Conservation (phyloP, 2,888 invertebrate genomes). For the Myopa testacea region DNA sequence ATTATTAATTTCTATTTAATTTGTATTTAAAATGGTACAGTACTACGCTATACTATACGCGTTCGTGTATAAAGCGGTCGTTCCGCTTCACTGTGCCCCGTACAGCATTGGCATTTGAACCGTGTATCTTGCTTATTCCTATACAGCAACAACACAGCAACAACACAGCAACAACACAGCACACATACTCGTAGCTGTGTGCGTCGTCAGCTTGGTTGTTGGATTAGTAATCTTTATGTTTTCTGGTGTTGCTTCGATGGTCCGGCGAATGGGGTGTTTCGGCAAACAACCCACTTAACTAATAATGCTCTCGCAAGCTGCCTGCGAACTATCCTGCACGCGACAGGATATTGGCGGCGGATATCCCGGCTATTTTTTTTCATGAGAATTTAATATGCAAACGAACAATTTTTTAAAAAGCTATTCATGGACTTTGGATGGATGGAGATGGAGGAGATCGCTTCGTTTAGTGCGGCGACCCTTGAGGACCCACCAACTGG, state of each 20-base stretch:
- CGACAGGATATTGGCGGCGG: conserved; percentile 61
- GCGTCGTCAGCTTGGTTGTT: not conserved
- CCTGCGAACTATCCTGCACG: conserved; percentile 20
- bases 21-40: no score
- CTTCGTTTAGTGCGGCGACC: conserved; percentile 21
- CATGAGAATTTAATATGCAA: conserved; percentile 65
- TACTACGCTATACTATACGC: no score
- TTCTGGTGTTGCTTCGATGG: conserved; percentile 27
- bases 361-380: conserved; percentile 61
- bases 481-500: not conserved
- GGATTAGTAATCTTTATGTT: conserved; percentile 3
- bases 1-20: no score
- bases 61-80: not conserved
- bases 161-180: conserved; percentile 3
- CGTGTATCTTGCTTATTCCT: conserved; percentile 4
- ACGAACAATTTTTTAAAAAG: conserved; percentile 44
- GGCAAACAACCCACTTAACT: conserved; percentile 51
- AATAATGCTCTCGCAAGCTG: conserved; percentile 42
- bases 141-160: conserved; percentile 9
- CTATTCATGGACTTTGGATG: conserved; percentile 18
- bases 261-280: conserved; percentile 33
- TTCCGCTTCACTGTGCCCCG: conserved; percentile 18
- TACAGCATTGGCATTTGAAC: conserved; percentile 25
- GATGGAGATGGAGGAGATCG: conserved; percentile 25
- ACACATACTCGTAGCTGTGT: not conserved